phyloP scores from a whole-genome alignment of 1,140 invertebrate genomes.

The Ectropis grisescens region DNA sequence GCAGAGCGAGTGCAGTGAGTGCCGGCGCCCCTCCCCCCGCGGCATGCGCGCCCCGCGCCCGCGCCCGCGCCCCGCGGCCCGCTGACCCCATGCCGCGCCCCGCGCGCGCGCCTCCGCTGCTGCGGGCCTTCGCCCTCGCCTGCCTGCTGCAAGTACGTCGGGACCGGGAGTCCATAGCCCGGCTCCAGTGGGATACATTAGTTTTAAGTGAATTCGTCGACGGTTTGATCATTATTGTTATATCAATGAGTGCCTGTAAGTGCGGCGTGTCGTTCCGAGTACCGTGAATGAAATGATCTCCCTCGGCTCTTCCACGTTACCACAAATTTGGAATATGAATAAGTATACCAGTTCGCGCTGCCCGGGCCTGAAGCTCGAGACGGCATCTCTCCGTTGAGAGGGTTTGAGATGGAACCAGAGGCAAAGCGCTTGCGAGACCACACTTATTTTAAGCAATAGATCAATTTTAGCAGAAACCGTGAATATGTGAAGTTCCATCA shows the following conservation, averaged over 20 bases:
- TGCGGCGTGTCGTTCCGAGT: neutral
- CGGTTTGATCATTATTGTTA: too few species aligned
- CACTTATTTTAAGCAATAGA: too few species aligned
- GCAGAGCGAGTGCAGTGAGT: constrained; percentile 8
- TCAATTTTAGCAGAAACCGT: too few species aligned
- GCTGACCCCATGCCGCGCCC: neutral
- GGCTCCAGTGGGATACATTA: neutral
- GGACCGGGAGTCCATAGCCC: neutral
- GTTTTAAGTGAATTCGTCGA: neutral
- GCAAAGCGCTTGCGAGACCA: too few species aligned
- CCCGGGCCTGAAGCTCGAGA: too few species aligned
- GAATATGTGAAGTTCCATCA: too few species aligned
- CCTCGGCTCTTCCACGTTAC: neutral
- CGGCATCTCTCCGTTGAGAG: too few species aligned
- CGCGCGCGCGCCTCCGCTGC: neutral
- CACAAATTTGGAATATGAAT: neutral
- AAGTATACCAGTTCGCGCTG: too few species aligned
- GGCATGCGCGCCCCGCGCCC: neutral
- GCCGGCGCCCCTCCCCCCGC: constrained; percentile 3
- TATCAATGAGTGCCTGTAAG: neutral
- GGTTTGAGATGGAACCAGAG: too few species aligned
- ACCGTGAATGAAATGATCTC: neutral
- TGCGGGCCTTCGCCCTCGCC: neutral
- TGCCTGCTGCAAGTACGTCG: neutral
- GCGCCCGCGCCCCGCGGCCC: neutral